Conservation (phyloP, 2,888 invertebrate genomes). For the Anthrax anthrax region DNA sequence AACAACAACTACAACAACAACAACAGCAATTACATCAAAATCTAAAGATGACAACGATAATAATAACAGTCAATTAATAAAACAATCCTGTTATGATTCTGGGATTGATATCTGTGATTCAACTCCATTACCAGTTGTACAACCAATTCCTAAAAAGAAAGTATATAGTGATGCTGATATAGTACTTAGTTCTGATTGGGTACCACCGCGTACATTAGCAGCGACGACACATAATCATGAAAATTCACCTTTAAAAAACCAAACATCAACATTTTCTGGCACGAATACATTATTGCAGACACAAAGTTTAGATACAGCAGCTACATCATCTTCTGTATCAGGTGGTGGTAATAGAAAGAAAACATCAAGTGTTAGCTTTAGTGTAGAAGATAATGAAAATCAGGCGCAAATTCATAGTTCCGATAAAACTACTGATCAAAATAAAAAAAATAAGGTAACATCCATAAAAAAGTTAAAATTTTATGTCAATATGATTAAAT, state of each 20-base stretch:
- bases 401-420: constrained; percentile 6
- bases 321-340: too few relatives aligned
- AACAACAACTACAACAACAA: not conserved
- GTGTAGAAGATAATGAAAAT: constrained; percentile 40
- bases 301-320: constrained; percentile 24
- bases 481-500: too few relatives aligned
- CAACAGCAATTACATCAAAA: not conserved
- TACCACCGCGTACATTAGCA: constrained; percentile 68
- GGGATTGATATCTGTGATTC: constrained; percentile 79
- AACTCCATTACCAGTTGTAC: constrained; percentile 41
- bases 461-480: too few relatives aligned
- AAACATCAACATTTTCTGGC: not conserved
- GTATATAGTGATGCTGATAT: constrained; percentile 78
- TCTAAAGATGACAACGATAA: constrained; percentile 2
- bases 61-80: constrained; percentile 48
- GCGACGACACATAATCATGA: constrained; percentile 45
- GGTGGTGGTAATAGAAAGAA: constrained; percentile 46
- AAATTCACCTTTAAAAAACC: constrained; percentile 33
- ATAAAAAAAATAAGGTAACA: constrained; percentile 12
- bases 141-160: constrained; percentile 41
- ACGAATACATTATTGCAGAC: constrained; percentile 19
- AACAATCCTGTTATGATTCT: constrained; percentile 77
- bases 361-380: constrained; percentile 57
- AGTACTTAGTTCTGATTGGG: constrained; percentile 74
- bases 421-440: constrained; percentile 8